Evolutionary conservation across 2,888 invertebrate genomes (phyloP).

Genomic region (Myopa testacea): DNA sequence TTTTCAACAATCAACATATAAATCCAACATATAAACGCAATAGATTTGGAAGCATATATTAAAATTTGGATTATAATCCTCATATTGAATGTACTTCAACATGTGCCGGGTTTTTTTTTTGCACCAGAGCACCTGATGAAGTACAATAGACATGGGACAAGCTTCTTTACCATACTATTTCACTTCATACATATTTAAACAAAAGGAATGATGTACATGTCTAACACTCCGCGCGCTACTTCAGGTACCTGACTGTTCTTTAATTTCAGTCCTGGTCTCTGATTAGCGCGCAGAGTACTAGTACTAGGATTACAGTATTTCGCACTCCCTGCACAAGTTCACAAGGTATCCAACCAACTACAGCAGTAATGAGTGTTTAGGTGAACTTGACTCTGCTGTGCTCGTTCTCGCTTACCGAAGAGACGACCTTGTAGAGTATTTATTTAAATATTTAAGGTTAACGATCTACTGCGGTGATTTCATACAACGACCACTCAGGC

Average conservation of each 20-base stretch:
- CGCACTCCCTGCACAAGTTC: constrained; percentile 23
- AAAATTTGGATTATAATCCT: constrained; percentile 62
- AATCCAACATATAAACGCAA: too few relatives aligned
- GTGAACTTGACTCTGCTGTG: constrained; percentile 41
- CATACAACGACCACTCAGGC: constrained; percentile 38
- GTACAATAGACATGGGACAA: constrained; percentile 98
- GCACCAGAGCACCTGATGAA: constrained; percentile 99
- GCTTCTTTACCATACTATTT: constrained; percentile 29
- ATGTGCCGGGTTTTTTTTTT: constrained; percentile 91
- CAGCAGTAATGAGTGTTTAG: background rate
- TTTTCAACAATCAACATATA: too few relatives aligned
- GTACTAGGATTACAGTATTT: constrained; percentile 61
- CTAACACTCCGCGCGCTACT: constrained; percentile 92
- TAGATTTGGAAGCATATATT: too few relatives aligned
- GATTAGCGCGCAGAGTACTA: constrained; percentile 86
- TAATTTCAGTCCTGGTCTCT: constrained; percentile 81
- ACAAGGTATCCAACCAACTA: background rate
- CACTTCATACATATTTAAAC: constrained; percentile 39
- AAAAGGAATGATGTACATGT: constrained; percentile 50
- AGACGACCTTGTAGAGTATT: constrained; percentile 66
- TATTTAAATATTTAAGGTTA: constrained; percentile 65
- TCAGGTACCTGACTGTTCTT: constrained; percentile 95
- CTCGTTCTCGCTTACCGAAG: constrained; percentile 37
- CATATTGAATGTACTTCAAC: constrained; percentile 99
- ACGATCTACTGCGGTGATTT: constrained; percentile 60